Percentiles rank a stretch among this genome's conserved stretches.
Conservation (phyloP, 2,888 invertebrate species). For the Caenorhabditis sinica region DNA sequence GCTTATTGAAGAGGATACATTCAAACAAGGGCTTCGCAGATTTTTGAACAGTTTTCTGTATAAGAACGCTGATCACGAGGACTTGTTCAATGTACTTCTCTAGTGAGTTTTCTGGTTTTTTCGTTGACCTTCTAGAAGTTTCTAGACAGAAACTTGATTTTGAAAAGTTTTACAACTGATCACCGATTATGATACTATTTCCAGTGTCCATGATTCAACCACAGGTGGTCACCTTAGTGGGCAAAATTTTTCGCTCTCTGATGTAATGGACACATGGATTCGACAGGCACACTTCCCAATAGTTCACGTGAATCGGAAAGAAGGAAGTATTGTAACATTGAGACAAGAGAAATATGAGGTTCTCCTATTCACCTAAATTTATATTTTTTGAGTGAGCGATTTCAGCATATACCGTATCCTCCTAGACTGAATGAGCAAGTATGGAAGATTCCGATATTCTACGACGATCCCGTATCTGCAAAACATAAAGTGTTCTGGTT, state of each 20-base stretch:
- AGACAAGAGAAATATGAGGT: constrained; percentile 60
- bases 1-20: constrained; percentile 71
- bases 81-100: constrained; percentile 73
- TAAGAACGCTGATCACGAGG: constrained; percentile 77
- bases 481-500: constrained; percentile 70
- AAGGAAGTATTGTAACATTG: constrained; percentile 58
- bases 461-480: constrained; percentile 67
- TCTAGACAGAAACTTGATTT: constrained; percentile 4
- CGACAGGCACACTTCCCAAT: constrained; percentile 76
- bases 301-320: constrained; percentile 67
- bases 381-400: background rate
- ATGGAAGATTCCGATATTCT: constrained; percentile 78
- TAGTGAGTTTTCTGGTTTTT: constrained; percentile 61
- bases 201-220: constrained; percentile 72
- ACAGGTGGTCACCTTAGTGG: constrained; percentile 72
- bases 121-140: constrained; percentile 9
- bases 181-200: constrained; percentile 16
- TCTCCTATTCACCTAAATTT: background rate
- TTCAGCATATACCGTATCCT: constrained; percentile 52
- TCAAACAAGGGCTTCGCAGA: constrained; percentile 71
- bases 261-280: constrained; percentile 77
- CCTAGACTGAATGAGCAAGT: constrained; percentile 39
- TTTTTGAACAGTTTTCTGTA: constrained; percentile 73
- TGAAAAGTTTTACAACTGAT: background rate
- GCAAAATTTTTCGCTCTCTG: constrained; percentile 71